phyloP scores from a whole-genome alignment of 2,113 vertebrate genomes.

The Dunckerocampus dactyliophorus region DNA sequence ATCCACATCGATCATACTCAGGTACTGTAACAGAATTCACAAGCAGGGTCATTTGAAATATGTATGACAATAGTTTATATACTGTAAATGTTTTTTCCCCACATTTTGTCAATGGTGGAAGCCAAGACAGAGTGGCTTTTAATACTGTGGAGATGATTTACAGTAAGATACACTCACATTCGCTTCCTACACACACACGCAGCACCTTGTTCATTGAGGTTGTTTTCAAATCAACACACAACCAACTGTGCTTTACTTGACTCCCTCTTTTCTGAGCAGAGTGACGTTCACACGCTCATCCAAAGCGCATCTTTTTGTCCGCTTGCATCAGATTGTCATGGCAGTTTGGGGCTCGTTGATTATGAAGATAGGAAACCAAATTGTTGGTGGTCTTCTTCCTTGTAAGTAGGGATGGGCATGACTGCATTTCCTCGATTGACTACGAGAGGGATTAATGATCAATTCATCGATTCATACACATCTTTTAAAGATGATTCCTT shows the following conservation, averaged over 20 bases:
- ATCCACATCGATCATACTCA: slow-evolving; percentile 40
- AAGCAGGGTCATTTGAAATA: slow-evolving; percentile 13
- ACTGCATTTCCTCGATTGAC: not conserved
- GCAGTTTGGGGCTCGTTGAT: slow-evolving; percentile 44
- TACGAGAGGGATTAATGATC: not conserved
- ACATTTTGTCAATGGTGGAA: no score
- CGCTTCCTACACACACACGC: not conserved
- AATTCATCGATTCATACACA: not conserved
- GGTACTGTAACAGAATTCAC: slow-evolving; percentile 35
- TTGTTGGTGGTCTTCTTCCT: slow-evolving; percentile 32
- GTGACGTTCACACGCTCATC: slow-evolving; percentile 18
- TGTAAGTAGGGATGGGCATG: not conserved
- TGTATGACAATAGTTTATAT: not conserved
- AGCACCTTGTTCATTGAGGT: slow-evolving; percentile 31
- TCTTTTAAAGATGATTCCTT: not conserved
- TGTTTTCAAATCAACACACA: slow-evolving; percentile 43
- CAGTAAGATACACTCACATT: not conserved
- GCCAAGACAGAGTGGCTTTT: no score
- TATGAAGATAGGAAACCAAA: slow-evolving; percentile 32
- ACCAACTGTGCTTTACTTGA: slow-evolving; percentile 16
- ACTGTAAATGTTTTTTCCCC: no score
- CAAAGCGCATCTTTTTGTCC: slow-evolving; percentile 21
- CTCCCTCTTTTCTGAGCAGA: slow-evolving; percentile 4
- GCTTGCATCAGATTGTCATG: slow-evolving; percentile 13
- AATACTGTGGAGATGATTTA: not conserved